These are phyloP conservation scores for Cryptotis parvus DNA, from an alignment of 2,113 vertebrate genomes.

Conservation along the genomic window DNA sequence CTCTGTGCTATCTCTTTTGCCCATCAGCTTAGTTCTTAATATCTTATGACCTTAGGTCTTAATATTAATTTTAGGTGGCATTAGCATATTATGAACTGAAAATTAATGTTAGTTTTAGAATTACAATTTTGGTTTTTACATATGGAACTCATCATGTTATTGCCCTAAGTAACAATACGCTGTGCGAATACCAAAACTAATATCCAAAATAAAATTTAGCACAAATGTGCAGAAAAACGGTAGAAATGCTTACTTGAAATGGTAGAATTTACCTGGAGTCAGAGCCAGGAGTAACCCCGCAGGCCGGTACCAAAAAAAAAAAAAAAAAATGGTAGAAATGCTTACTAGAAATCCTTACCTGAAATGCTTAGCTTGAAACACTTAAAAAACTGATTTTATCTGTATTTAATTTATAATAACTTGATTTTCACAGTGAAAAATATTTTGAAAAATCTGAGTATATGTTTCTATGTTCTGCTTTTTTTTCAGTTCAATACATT, in stretches of 20 bases:
- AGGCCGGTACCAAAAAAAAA: too few species aligned
- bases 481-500: too few species aligned
- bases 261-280: too few species aligned
- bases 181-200: not conserved
- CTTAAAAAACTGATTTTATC: conserved; percentile 15
- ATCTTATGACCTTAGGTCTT: not conserved
- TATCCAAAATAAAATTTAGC: not conserved
- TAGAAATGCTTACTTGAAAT: not conserved
- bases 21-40: conserved; percentile 59
- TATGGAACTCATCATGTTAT: too few species aligned
- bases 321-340: not conserved
- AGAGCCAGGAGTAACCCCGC: too few species aligned
- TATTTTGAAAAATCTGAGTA: too few species aligned
- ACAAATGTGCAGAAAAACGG: too few species aligned
- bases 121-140: not conserved
- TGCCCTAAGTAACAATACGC: not conserved
- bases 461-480: too few species aligned
- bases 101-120: too few species aligned
- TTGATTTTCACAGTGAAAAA: conserved; percentile 3
- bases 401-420: not conserved
- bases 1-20: not conserved
- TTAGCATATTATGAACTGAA: not conserved
- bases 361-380: not conserved
- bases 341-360: too few species aligned
- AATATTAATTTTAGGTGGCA: too few species aligned